Conservation (phyloP, 2,113 vertebrate genomes). For the Sapajus apella region DNA sequence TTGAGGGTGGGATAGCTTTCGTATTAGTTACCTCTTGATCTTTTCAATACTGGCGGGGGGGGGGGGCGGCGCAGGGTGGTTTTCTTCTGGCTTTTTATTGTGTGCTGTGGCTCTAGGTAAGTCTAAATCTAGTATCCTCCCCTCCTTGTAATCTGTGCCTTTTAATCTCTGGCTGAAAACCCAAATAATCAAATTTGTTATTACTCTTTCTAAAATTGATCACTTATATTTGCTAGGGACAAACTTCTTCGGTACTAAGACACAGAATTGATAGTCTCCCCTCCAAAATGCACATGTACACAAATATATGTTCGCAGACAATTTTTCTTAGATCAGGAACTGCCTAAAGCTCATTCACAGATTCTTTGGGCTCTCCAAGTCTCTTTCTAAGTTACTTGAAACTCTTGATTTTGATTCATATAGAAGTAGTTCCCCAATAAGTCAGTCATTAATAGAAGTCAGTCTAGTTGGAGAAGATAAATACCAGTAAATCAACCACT, state of each 20-base stretch:
- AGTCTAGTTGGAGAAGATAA: background rate
- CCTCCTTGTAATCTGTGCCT: background rate
- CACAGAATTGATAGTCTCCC: background rate
- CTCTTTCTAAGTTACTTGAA: background rate
- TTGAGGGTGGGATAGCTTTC: background rate
- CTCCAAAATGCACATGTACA: background rate
- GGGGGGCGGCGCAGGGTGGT: background rate
- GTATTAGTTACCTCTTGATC: background rate
- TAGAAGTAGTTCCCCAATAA: background rate
- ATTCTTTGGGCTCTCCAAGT: background rate
- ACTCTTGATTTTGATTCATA: background rate
- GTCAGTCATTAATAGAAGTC: background rate
- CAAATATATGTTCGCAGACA: background rate
- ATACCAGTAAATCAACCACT: background rate
- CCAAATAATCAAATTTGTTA: background rate
- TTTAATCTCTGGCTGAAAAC: background rate
- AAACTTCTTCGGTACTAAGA: background rate
- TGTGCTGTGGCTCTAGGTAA: background rate
- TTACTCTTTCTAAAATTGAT: background rate
- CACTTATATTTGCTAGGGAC: background rate
- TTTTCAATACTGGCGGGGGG: background rate
- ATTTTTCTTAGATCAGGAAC: background rate
- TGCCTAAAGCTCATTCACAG: background rate
- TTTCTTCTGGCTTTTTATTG: slow-evolving; percentile 3
- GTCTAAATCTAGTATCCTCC: background rate